Base-by-base conservation (phyloP, 1,140 invertebrate genomes). In the Temnothorax nylanderi region DNA sequence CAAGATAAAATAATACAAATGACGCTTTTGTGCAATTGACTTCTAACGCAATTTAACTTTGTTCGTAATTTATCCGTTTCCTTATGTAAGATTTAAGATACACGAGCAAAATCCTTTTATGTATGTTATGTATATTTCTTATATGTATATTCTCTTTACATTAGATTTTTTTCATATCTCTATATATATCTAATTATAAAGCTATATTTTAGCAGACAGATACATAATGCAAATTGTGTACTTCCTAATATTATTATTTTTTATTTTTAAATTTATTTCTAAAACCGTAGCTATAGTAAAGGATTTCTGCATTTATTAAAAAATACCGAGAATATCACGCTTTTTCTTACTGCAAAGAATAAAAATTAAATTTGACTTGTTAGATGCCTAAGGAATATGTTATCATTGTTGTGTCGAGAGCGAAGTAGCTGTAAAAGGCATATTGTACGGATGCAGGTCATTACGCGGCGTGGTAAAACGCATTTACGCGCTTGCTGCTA, bases 1-100 rank as follows among this genome's bases (percentile, higher is more conserved):
- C 26, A 5, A 56, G 54, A 84, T 75, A 74, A 60, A 82, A 60
- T 72, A 84, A 84, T 84, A 47, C 26, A 32, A 74, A 74, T 56
- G 41, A 75, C 44, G 11, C 54, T 47, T 26, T 60, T 51, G 51
- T 60, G n/a, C n/a, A 47, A 81, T 81, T 71, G 34, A 72, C 41
- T 18, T 56, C 37, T 41, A 44, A 72, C 44, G 32, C 49, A 54
- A 11, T 72, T 71, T 56, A 58, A 71, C 49, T 71, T 81, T 21
- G 34, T n/a, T 44, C 49, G 8, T 72, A 51, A 81, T 72, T 72
- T 72, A 81, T 32, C 26, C 34, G 16, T 47, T 13, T 47, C 6
- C 37, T 34, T 26, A 11, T 13, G 18, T 34, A 32, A 0, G 18
- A 74, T 75, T 49, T 2, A 13, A 41, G 41, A 75, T 54, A 54